Percentiles rank a stretch among this genome's conserved stretches.
These are phyloP conservation scores for Calyptomena viridis DNA, from an alignment of 2,113 vertebrate genomes.

Conservation along the genomic window DNA sequence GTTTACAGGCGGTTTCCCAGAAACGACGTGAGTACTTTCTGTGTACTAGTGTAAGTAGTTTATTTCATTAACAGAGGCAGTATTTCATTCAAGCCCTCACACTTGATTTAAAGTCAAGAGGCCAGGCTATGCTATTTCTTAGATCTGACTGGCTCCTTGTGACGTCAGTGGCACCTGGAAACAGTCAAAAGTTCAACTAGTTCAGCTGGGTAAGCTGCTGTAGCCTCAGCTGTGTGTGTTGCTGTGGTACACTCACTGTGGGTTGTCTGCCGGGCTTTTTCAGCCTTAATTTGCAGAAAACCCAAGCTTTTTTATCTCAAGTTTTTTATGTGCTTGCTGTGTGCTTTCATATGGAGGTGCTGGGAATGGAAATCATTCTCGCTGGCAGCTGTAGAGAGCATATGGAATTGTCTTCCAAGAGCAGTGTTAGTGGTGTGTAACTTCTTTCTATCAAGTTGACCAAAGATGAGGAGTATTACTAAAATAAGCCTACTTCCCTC, in stretches of 20 bases:
- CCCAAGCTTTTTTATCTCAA: no score
- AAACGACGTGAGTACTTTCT: conserved; percentile 87
- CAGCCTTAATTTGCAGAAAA: not conserved
- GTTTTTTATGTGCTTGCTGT: not conserved
- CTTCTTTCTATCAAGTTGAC: not conserved
- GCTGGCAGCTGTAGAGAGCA: not conserved
- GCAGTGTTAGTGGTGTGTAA: not conserved
- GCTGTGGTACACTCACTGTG: not conserved
- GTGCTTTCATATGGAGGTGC: not conserved
- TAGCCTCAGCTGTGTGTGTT: not conserved
- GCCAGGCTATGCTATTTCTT: not conserved
- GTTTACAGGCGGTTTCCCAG: conserved; percentile 91
- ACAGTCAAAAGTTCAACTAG: not conserved
- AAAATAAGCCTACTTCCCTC: not conserved
- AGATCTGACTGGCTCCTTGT: not conserved
- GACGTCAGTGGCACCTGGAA: not conserved
- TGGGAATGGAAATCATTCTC: not conserved
- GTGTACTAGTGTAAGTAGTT: not conserved
- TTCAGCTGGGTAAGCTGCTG: not conserved
- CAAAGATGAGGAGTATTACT: not conserved
- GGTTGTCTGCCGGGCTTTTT: not conserved
- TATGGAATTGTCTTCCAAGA: not conserved
- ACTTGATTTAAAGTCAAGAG: not conserved
- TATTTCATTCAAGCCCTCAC: not conserved
- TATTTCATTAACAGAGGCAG: not conserved